Percentiles rank a stretch among this genome's conserved stretches.
These are phyloP conservation scores for Cranoglanis bouderius DNA, from an alignment of 2,113 vertebrate genomes.

Conservation along the genomic window DNA sequence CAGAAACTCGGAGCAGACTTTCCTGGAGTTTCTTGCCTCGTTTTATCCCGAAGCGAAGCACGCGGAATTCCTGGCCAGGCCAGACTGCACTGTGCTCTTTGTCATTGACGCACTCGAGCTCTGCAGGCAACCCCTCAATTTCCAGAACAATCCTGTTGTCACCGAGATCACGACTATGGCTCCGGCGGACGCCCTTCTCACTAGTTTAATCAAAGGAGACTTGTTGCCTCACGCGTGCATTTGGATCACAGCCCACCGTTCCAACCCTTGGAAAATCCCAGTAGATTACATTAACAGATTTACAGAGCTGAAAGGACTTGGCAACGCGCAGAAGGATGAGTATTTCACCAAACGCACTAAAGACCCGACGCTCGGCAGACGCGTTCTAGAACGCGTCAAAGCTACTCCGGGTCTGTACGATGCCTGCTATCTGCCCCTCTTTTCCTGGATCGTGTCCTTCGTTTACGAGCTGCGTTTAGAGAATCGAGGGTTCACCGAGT, in stretches of 20 bases:
- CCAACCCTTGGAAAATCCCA: constrained; percentile 63
- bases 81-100: constrained; percentile 63
- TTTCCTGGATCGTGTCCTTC: constrained; percentile 69
- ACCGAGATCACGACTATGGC: constrained; percentile 48
- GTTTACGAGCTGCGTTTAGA: constrained; percentile 56
- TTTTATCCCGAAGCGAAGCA: constrained; percentile 52
- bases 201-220: constrained; percentile 68
- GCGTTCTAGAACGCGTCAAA: constrained; percentile 61
- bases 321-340: constrained; percentile 64
- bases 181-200: constrained; percentile 60
- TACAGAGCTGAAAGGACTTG: constrained; percentile 70
- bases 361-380: background rate
- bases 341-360: constrained; percentile 64
- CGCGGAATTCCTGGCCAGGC: constrained; percentile 54
- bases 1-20: constrained; percentile 44
- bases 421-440: constrained; percentile 66
- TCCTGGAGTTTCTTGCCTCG: constrained; percentile 60
- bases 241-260: constrained; percentile 68
- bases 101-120: constrained; percentile 72
- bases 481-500: background rate
- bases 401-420: constrained; percentile 48
- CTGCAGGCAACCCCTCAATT: constrained; percentile 64
- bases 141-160: constrained; percentile 60
- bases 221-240: constrained; percentile 60
- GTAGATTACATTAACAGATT: constrained; percentile 52